Conservation (phyloP, 2,113 vertebrate genomes). For the Sminthopsis crassicaudata region DNA sequence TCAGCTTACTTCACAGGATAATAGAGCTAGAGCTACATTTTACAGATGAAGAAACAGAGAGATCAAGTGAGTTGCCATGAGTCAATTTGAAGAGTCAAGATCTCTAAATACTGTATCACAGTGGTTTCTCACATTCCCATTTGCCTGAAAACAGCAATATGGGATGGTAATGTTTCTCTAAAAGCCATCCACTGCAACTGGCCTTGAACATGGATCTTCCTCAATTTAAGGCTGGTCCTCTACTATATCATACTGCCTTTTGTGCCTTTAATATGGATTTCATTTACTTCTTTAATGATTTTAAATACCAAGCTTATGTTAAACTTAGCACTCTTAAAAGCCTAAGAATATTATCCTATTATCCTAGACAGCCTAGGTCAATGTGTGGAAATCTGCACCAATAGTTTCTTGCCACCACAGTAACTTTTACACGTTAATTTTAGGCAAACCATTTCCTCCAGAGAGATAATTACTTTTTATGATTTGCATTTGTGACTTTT, state of each 20-base stretch:
- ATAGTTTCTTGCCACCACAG: not conserved
- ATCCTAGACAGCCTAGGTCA: not conserved
- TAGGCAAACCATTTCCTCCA: conserved; percentile 44
- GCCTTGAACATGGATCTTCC: not conserved
- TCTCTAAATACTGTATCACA: not conserved
- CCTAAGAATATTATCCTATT: not conserved
- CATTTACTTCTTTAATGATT: not conserved
- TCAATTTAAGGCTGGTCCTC: not conserved
- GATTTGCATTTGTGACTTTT: not conserved
- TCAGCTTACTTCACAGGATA: not conserved
- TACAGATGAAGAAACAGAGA: not conserved
- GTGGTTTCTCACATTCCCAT: not conserved
- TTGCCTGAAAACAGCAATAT: conserved; percentile 10
- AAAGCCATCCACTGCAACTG: not conserved
- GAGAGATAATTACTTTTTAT: conserved; percentile 1
- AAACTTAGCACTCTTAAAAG: not conserved
- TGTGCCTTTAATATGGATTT: not conserved
- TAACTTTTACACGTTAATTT: not conserved
- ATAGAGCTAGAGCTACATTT: not conserved
- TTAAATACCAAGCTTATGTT: not conserved
- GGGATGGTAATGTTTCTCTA: not conserved
- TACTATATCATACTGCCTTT: not conserved
- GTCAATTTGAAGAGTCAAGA: not conserved
- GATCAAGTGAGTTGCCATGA: not conserved
- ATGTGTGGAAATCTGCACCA: conserved; percentile 17